Evolutionary conservation across 2,113 vertebrate genomes (phyloP), one percentile per base, ranked within the genome.

Genomic region (Oryzias celebensis): DNA sequence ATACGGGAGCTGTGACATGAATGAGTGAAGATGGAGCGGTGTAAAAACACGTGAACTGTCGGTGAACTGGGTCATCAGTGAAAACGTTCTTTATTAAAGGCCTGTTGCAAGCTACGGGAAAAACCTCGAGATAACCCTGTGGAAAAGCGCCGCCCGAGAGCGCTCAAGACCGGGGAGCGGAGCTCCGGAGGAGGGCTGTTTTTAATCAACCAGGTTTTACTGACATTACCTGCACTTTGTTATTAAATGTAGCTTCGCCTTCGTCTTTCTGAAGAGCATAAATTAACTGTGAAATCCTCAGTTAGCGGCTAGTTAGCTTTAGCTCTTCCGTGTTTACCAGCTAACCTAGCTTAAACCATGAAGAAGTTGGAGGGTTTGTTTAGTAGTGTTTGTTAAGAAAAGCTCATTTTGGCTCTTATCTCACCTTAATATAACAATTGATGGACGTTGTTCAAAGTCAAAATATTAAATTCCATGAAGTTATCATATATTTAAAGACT

Each of bases 81-180:
- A 13, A 18, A 10, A 41, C 18, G 68, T 49, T 8, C 18, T 60
- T 46, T 45, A 22, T 71, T 81, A 77, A 67, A 77, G 88, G 88
- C 89, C 88, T 89, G 79, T 85, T 73, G 83, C 74, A 80, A 82
- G 68, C 75, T 65, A 18, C 69, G 62, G 53, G 76, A 63, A 28
- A 61, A 79, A 86, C 84, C 85, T 81, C 84, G 81, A 80, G 63
- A 66, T 88, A 59, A 52, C 77, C 79, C 77, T 14, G 53, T 57
- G 18, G n/a, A 23, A 16, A 61, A 58, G 65, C 57, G 45, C 67
- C 61, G 75, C 68, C 72, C 67, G 18, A 42, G 62, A 62, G 5
- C 50, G 49, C 58, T 28, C 26, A 58, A 26, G 43, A 52, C 36
- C 43, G n/a, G 36, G 4, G 64, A 65, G 57, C 26, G 58, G 68